phyloP scores from a whole-genome alignment of 2,113 vertebrate species.

The Romanogobio albipinnatus region DNA sequence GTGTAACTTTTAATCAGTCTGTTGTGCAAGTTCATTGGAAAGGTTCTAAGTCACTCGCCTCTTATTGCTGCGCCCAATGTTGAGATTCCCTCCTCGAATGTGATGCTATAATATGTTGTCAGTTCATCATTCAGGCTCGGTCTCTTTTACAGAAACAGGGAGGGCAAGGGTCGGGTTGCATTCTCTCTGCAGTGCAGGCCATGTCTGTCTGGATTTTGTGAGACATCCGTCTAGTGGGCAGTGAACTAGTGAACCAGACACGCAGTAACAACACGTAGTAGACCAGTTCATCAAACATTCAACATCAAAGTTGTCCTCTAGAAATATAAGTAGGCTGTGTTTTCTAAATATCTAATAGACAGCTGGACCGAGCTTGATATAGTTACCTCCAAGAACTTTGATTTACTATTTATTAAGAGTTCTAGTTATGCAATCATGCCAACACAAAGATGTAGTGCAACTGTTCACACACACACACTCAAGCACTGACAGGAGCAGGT shows the following conservation, averaged over 20 bases:
- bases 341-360: background rate
- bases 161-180: constrained; percentile 49
- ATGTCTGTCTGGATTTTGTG: constrained; percentile 30
- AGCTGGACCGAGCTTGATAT: background rate
- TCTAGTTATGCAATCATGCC: background rate
- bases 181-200: constrained; percentile 17
- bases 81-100: background rate
- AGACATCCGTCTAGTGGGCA: constrained; percentile 17
- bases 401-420: constrained; percentile 13
- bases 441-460: background rate
- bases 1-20: background rate
- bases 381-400: background rate
- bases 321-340: background rate
- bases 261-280: constrained; percentile 22
- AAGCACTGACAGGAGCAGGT: background rate
- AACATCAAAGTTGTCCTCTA: background rate
- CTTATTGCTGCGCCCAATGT: background rate
- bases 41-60: background rate
- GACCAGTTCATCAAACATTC: constrained; percentile 43
- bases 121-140: constrained; percentile 23
- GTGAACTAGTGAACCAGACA: background rate
- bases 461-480: background rate
- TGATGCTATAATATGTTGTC: constrained; percentile 46
- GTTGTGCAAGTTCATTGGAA: background rate
- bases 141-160: constrained; percentile 46